Percentiles rank a stretch among this genome's conserved stretches.
Evolutionary conservation across 1,140 invertebrate species (phyloP).

Genomic region (Drosophila tristis): DNA sequence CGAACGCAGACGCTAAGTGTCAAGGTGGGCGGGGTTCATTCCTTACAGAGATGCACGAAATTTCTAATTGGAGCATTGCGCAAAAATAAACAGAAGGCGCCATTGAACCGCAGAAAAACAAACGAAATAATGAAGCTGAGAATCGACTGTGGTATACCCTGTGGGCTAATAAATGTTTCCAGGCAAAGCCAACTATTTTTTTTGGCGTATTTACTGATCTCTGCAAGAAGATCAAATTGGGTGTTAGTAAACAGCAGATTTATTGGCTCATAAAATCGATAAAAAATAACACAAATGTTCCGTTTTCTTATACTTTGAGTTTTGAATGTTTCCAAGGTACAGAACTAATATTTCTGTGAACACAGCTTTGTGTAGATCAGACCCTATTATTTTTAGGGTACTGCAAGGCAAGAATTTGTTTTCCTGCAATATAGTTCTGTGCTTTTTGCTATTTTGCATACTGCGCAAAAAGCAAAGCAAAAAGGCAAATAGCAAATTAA

Average conservation of each 20-base stretch:
- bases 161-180: neutral
- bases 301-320: no score
- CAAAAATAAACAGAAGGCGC: slow-evolving; percentile 69
- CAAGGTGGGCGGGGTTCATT: neutral
- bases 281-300: no score
- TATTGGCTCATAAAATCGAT: no score
- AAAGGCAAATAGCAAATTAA: slow-evolving; percentile 48
- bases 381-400: slow-evolving; percentile 1
- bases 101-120: slow-evolving; percentile 28
- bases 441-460: slow-evolving; percentile 47
- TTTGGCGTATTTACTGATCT: no score
- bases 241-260: no score
- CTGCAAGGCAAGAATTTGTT: slow-evolving; percentile 11
- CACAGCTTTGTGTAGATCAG: no score
- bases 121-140: neutral
- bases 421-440: slow-evolving; percentile 5
- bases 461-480: slow-evolving; percentile 27
- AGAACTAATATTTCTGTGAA: no score
- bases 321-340: no score
- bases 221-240: no score
- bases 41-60: slow-evolving; percentile 45
- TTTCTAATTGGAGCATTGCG: slow-evolving; percentile 71
- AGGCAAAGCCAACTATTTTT: neutral
- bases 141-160: slow-evolving; percentile 11
- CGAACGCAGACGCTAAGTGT: neutral